Evolutionary conservation across 2,113 vertebrate genomes (phyloP), one percentile per base, ranked within the genome.

Genomic region (Jacana jacana): DNA sequence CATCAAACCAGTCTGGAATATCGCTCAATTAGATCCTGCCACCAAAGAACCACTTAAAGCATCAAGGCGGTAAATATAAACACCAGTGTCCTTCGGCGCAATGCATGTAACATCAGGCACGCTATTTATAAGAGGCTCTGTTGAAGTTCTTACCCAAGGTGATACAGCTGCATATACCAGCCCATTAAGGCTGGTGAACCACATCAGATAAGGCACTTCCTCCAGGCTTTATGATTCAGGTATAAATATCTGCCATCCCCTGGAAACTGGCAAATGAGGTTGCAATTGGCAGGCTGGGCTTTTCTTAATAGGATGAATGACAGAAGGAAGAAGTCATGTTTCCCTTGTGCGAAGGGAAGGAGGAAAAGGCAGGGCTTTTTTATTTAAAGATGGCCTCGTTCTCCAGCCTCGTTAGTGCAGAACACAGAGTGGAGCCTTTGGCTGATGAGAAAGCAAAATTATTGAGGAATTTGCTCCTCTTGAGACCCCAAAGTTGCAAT

Each of bases 141-240:
- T 8, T 92, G 65, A 81, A 93, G 93, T n/a, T 95, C 83, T 96
- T 76, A 96, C 86, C 90, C 82, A 94, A 78, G 95, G 89, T 95
- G 87, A 84, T 96, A 94, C 96, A 97, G 95, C 95, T 94, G 95
- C 86, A 64, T 60, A 55, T n/a, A 64, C 30, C 86, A 93, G 88
- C 90, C 86, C 93, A 84, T 89, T 91, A 84, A 94, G 44, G n/a
- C 57, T 92, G 92, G 86, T 81, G 73, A 76, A 96, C 93, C 95
- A 93, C 92, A 96, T 96, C 93, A 96, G 95, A 96, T 94, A 96
- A 96, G 81, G 88, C 40, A 25, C 49, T 95, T 92, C 83, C 96
- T 94, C 40, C 54, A 46, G 93, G 92, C 61, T 81, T 88, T 92
- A 76, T 96, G 92, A 96, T 91, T 95, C 96, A 96, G 83, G 78